Evolutionary conservation across 2,113 vertebrate genomes (phyloP).

Genomic region (Brevimyrus niger): DNA sequence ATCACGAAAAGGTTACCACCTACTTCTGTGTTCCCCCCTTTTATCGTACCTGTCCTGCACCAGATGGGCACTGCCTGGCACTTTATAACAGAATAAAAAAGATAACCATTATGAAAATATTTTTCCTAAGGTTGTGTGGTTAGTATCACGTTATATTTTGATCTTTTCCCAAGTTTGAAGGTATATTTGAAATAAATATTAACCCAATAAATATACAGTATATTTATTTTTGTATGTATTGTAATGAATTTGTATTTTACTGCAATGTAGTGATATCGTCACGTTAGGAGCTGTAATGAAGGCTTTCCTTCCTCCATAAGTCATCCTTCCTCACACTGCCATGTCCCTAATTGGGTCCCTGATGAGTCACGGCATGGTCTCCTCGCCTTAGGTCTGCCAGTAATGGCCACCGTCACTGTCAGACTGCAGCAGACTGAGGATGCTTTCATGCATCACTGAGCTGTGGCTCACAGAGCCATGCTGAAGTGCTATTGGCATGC

Average conservation of each 20-base stretch:
- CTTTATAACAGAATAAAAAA: constrained; percentile 1
- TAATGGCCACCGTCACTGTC: not conserved
- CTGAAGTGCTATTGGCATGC: not conserved
- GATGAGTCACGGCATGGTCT: not conserved
- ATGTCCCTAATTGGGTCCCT: not conserved
- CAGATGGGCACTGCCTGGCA: not conserved
- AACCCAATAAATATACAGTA: not conserved
- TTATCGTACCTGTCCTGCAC: not conserved
- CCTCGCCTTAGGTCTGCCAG: not conserved
- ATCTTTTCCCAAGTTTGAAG: not conserved
- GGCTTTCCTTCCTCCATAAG: not conserved
- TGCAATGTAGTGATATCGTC: not conserved
- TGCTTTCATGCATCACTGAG: not conserved
- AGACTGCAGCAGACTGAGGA: not conserved
- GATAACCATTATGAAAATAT: not conserved
- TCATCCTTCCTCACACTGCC: not conserved
- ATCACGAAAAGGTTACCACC: constrained; percentile 7
- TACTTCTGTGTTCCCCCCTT: not conserved
- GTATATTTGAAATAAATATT: not conserved
- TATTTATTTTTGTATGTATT: not conserved
- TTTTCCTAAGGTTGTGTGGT: not conserved
- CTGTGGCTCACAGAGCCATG: not conserved
- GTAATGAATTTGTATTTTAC: not conserved
- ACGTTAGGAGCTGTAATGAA: not conserved
- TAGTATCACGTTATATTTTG: not conserved